Conservation (phyloP, 2,113 vertebrate genomes). For the Riparia riparia region DNA sequence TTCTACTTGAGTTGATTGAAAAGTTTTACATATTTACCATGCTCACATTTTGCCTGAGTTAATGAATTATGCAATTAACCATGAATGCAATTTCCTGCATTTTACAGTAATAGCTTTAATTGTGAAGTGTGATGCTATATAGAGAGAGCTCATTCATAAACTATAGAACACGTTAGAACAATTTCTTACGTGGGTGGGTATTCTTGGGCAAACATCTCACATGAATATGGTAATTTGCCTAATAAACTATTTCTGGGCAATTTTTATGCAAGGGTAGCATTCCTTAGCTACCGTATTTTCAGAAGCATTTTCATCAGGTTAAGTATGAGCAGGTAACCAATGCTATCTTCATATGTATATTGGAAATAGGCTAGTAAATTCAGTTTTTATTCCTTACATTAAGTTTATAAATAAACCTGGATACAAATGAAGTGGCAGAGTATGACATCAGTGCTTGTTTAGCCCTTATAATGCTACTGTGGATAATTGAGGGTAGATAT, state of each 20-base stretch:
- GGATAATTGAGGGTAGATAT: not conserved
- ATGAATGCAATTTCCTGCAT: slow-evolving; percentile 26
- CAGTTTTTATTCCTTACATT: not conserved
- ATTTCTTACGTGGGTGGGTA: not conserved
- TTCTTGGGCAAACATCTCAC: not conserved
- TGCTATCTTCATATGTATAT: not conserved
- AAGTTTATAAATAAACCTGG: not conserved
- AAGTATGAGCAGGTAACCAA: not conserved
- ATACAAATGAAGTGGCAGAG: not conserved
- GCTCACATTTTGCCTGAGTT: not conserved
- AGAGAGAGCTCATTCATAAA: slow-evolving; percentile 8
- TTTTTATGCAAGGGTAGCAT: not conserved
- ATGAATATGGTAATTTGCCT: not conserved
- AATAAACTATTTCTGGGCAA: not conserved
- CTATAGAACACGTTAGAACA: not conserved
- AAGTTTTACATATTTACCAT: slow-evolving; percentile 53
- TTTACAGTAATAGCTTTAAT: slow-evolving; percentile 55
- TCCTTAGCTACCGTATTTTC: not conserved
- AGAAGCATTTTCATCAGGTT: not conserved
- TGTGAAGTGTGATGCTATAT: not conserved
- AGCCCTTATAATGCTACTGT: not conserved
- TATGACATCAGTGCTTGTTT: not conserved
- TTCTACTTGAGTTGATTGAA: slow-evolving; percentile 50
- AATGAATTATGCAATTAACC: slow-evolving; percentile 48
- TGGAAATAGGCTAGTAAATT: not conserved